Base-by-base conservation (phyloP, 1,140 invertebrate species). In the Centruroides vittatus region DNA sequence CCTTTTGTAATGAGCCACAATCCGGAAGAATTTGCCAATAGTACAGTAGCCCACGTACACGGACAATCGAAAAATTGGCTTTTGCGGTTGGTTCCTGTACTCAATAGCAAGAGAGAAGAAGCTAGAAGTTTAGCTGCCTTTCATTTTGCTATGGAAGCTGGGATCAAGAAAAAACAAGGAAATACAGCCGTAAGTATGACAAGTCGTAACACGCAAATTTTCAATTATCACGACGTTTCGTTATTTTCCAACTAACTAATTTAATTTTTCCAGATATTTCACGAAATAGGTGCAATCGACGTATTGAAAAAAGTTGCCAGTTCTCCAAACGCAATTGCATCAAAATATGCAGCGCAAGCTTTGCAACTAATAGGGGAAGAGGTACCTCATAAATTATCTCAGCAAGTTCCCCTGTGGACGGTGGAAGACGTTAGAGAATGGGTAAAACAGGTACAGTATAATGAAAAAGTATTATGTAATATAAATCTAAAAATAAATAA, bases 111-210 rank as follows among this genome's bases (percentile, higher is more conserved):
- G 72, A 78, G 94, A 58, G 90, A 95, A 71, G 95, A 98, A 74
- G 94, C 96, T 0, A 81, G 93, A 65, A 96, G 95, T 71, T 74
- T 99, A 58, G 95, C 96, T 0, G 93, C 95, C 36, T 99, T 99
- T 73, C 96, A 99, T 73, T 99, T 99, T 73, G 97, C 93, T 69
- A 97, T 99, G 92, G 96, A 99, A 74, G 95, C 96, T 3, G 90
- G 89, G 10, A 98, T 99, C 48, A 98, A 98, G 71, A 88, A 94
- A 68, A 86, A 92, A 67, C 95, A 98, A 75, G 89, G 91, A 11
- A 93, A 95, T 63, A 88, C 92, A 0, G 86, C 91, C 61, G 77
- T 80, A 69, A 58, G 48, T 48, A 6, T 56, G 5, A 41, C 9
- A 55, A 10, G 3, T 59, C 10, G 9, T 59, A 23, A 23, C 23